phyloP scores from a whole-genome alignment of 2,113 vertebrate species.

The Boleophthalmus pectinirostris region DNA sequence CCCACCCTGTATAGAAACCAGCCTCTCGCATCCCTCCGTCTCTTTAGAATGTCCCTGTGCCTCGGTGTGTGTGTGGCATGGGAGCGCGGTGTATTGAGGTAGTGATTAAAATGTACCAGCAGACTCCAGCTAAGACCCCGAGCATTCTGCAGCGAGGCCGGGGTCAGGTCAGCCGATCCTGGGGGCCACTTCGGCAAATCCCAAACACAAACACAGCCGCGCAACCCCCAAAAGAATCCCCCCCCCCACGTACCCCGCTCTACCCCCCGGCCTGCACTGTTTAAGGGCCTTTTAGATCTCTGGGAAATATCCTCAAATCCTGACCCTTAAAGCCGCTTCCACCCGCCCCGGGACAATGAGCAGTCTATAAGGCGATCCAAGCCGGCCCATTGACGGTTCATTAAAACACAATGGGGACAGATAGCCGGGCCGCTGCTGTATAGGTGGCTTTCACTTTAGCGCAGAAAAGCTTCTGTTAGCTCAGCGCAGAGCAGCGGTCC shows the following conservation, averaged over 20 bases:
- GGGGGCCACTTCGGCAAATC: slow-evolving; percentile 78
- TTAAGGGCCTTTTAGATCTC: slow-evolving; percentile 74
- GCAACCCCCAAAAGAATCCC: slow-evolving; percentile 16
- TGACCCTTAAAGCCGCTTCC: slow-evolving; percentile 58
- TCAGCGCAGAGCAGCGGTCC: slow-evolving; percentile 36
- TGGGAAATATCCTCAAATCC: slow-evolving; percentile 75
- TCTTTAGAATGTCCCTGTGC: slow-evolving; percentile 20
- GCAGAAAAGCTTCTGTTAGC: slow-evolving; percentile 57
- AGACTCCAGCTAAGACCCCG: slow-evolving; percentile 59
- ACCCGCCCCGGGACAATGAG: slow-evolving; percentile 65
- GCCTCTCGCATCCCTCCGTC: no score
- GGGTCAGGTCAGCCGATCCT: slow-evolving; percentile 81
- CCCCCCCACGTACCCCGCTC: not conserved
- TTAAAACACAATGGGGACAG: slow-evolving; percentile 77
- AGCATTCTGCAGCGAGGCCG: slow-evolving; percentile 66
- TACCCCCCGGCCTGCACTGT: slow-evolving; percentile 30
- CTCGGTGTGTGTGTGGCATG: slow-evolving; percentile 37
- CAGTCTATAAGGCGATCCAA: slow-evolving; percentile 73
- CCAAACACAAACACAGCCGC: slow-evolving; percentile 76
- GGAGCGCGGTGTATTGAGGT: slow-evolving; percentile 12
- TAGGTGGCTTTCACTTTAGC: slow-evolving; percentile 54
- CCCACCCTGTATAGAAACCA: no score
- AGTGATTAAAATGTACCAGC: slow-evolving; percentile 69
- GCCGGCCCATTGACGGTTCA: slow-evolving; percentile 73
- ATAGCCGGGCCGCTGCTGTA: slow-evolving; percentile 59